Evolutionary conservation across 2,113 vertebrate species (phyloP).

Genomic region (Cromileptes altivelis): DNA sequence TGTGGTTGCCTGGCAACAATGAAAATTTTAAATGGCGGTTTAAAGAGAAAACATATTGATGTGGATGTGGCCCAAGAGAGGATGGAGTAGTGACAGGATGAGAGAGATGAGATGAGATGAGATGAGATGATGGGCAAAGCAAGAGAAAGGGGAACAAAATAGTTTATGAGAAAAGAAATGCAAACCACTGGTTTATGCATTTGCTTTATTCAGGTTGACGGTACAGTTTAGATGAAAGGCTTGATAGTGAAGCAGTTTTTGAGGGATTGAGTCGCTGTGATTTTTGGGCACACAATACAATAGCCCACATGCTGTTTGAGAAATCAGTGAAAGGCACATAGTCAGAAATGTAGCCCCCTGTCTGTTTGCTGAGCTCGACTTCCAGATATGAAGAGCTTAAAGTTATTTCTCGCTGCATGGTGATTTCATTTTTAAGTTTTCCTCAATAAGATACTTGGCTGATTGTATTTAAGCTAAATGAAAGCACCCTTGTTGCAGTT

Average conservation of each 20-base stretch:
- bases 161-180: constrained; percentile 1
- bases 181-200: not conserved
- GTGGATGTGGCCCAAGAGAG: too few relatives aligned
- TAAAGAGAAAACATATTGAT: too few relatives aligned
- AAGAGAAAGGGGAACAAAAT: constrained; percentile 8
- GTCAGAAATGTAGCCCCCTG: not conserved
- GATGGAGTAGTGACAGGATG: constrained; percentile 7
- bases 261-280: constrained; percentile 8
- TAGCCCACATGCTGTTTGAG: not conserved
- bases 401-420: constrained; percentile 14
- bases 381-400: not conserved
- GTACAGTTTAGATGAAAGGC: constrained; percentile 16
- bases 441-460: not conserved
- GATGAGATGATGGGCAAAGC: constrained; percentile 35
- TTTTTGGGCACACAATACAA: not conserved
- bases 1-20: too few relatives aligned
- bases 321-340: constrained; percentile 3
- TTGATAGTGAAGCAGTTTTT: constrained; percentile 27
- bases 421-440: constrained; percentile 21
- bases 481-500: constrained; percentile 5
- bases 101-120: constrained; percentile 5
- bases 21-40: too few relatives aligned
- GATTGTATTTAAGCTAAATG: constrained; percentile 23
- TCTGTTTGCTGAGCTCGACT: not conserved
- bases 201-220: not conserved